Percentiles rank a stretch among this genome's conserved stretches.
Evolutionary conservation across 2,113 vertebrate species (phyloP).

Genomic region (Myrmophylax atrothorax): DNA sequence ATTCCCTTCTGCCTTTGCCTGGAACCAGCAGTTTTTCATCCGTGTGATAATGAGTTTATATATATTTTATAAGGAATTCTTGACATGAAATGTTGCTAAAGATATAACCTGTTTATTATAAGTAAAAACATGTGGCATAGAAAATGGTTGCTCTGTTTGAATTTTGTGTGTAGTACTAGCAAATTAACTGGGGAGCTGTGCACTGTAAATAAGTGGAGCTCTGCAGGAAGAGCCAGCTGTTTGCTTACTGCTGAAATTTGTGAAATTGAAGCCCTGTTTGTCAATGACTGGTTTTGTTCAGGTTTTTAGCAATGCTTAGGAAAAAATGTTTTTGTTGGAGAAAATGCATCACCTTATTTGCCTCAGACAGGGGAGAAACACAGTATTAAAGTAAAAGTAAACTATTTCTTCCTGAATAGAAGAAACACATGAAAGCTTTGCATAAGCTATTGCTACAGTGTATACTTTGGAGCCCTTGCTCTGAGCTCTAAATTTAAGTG

Average conservation of each 20-base stretch:
- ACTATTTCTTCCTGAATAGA: neutral
- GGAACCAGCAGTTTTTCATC: neutral
- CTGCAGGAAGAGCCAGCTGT: constrained; percentile 15
- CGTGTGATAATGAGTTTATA: neutral
- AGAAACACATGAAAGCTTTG: neutral
- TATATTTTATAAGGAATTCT: neutral
- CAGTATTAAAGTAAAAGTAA: neutral
- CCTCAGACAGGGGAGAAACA: neutral
- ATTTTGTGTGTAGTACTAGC: neutral
- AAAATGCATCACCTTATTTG: neutral
- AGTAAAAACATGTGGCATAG: neutral
- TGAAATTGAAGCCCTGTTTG: constrained; percentile 28
- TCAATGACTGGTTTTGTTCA: neutral
- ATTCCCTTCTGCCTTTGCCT: neutral
- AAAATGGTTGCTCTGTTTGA: neutral
- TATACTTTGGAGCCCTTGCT: neutral
- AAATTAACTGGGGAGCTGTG: neutral
- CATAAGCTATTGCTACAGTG: neutral
- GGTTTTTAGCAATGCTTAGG: neutral
- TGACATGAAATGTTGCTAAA: neutral
- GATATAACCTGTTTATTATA: neutral
- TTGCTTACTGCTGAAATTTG: neutral
- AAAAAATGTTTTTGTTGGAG: constrained; percentile 24
- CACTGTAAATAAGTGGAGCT: constrained; percentile 15
- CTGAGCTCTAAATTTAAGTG: neutral